Conservation (phyloP, 2,797 vertebrate species). For the Sebastes glaucus region DNA sequence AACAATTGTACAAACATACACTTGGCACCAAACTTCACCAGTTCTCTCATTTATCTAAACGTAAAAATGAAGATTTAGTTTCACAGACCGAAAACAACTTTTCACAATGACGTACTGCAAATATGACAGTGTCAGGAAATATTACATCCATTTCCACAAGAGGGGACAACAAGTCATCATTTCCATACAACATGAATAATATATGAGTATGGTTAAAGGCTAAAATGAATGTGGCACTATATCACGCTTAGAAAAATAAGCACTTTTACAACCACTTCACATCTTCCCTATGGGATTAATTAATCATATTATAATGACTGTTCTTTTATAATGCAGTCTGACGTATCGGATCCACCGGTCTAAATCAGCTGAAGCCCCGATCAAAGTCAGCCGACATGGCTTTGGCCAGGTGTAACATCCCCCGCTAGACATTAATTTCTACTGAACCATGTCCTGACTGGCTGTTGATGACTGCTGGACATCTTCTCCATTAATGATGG, state of each 20-base stretch:
- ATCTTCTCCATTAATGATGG: not conserved
- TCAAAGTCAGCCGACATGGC: not conserved
- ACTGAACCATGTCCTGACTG: conserved; percentile 8
- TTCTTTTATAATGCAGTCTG: not conserved
- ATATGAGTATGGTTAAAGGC: conserved; percentile 28
- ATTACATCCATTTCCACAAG: conserved; percentile 6
- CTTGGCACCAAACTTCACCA: conserved; percentile 52
- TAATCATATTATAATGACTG: conserved; percentile 6
- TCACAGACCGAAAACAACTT: conserved; percentile 3
- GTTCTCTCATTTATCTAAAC: not conserved
- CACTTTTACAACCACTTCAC: conserved; percentile 46
- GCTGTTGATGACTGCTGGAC: conserved; percentile 1
- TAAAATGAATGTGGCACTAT: conserved; percentile 51
- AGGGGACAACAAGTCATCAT: not conserved
- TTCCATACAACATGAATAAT: conserved; percentile 31
- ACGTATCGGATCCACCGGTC: not conserved
- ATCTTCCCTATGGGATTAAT: conserved; percentile 21
- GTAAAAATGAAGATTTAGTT: conserved; percentile 27
- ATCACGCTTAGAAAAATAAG: conserved; percentile 40
- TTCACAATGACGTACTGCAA: not conserved
- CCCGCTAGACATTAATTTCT: not conserved
- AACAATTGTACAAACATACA: not conserved
- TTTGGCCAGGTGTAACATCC: not conserved
- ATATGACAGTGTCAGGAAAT: conserved; percentile 1
- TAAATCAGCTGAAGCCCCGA: not conserved